Conservation (phyloP, 2,113 vertebrate species). For the Alouatta palliata region DNA sequence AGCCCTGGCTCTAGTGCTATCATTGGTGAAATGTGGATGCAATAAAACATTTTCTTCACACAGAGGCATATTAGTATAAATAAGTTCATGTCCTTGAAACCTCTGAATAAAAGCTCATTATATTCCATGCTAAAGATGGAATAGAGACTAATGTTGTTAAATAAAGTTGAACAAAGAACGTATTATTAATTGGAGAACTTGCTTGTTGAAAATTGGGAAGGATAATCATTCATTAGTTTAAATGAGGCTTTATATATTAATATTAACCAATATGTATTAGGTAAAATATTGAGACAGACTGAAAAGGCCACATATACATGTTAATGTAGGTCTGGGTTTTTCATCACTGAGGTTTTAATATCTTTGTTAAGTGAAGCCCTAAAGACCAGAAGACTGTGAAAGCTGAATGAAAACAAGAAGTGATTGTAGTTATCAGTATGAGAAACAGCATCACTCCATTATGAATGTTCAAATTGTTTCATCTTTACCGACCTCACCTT, state of each 20-base stretch:
- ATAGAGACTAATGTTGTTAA: background rate
- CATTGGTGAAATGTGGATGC: background rate
- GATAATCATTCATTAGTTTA: background rate
- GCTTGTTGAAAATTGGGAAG: background rate
- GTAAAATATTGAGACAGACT: background rate
- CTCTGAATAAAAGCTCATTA: slow-evolving; percentile 14
- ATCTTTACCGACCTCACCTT: background rate
- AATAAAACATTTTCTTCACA: background rate
- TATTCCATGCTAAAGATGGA: background rate
- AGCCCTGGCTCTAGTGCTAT: background rate
- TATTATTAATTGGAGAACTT: background rate
- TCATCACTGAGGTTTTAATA: background rate
- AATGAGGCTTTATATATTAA: background rate
- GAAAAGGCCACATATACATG: background rate
- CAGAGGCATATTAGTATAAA: background rate
- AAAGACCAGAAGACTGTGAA: background rate
- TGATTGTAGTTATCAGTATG: background rate
- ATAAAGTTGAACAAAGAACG: background rate
- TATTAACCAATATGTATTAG: background rate
- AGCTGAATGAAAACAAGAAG: background rate
- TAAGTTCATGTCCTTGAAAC: background rate
- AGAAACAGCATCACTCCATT: background rate
- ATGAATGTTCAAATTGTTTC: background rate
- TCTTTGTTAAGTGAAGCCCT: background rate
- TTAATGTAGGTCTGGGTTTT: background rate